Evolutionary conservation across 2,888 invertebrate genomes (phyloP).

Genomic region (Eurois occulta): DNA sequence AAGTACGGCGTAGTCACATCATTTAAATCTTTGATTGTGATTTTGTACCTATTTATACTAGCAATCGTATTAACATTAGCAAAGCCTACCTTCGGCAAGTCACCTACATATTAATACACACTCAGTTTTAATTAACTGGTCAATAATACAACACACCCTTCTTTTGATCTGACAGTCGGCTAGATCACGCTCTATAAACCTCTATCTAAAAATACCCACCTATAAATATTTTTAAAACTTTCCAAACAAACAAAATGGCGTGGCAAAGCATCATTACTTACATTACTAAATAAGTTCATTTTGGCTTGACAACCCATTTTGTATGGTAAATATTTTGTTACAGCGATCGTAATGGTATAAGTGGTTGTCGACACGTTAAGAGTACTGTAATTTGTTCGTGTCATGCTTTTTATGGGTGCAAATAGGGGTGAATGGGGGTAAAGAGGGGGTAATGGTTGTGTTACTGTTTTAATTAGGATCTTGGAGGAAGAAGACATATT

Average conservation of each 20-base stretch:
- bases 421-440: constrained; percentile 42
- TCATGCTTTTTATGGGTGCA: constrained; percentile 61
- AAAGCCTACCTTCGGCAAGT: not conserved
- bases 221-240: constrained; percentile 25
- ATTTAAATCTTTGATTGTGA: too few species aligned
- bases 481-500: constrained; percentile 37
- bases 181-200: not conserved
- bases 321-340: constrained; percentile 58
- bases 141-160: not conserved
- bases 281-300: constrained; percentile 52
- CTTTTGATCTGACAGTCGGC: constrained; percentile 39
- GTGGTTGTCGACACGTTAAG: constrained; percentile 62
- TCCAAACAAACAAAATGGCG: constrained; percentile 51
- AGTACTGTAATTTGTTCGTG: constrained; percentile 60
- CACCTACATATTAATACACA: not conserved
- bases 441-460: constrained; percentile 33
- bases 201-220: constrained; percentile 45
- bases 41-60: not conserved
- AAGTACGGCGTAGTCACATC: too few species aligned
- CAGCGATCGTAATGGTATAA: constrained; percentile 43
- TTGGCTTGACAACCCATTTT: constrained; percentile 51
- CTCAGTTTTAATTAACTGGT: too few species aligned
- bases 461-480: constrained; percentile 43
- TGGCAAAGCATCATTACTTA: constrained; percentile 41
- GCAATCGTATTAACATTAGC: not conserved